Base-by-base conservation (phyloP, 1,140 invertebrate genomes). In the Anastrepha ludens region DNA sequence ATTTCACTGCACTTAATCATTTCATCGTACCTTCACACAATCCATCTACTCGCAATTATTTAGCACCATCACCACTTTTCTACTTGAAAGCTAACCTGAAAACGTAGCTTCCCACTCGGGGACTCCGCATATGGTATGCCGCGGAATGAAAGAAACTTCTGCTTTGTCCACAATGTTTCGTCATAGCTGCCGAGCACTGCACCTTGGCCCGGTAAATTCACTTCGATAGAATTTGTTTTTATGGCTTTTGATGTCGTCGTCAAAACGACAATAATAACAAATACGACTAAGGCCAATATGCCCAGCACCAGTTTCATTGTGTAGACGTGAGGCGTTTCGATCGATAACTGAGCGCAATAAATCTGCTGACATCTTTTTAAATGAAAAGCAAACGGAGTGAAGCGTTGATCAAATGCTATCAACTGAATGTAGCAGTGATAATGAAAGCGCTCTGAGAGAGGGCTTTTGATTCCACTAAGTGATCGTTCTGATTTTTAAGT, bases 181-280 rank as follows among this genome's bases (percentile, higher is more conserved):
- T 88, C 92, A 85, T 89, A 88, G 85, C 91, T 91, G 20, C 93
- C 93, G 6, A 93, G 94, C 86, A 94, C 94, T 88, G 94, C 94
- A 88, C 93, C 92, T 86, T 95, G 87, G 91, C 94, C 88, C 91
- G 94, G 29, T 94, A 94, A 78, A 81, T 90, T 58, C 0, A 91
- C 85, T 0, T 85, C 87, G 6, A 90, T 55, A 2, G 89, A 81
- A 20, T 81, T 17, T 29, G 17, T 11, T n/a, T 44, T n/a, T 7
- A 55, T 81, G 7, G 74, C 13, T 13, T 81, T 81, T 81, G 74
- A 55, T 55, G n/a, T 29, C n/a, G 41, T 41, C n/a, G 41, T 41
- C 50, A 81, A 55, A 8, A n/a, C 4, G 8, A 81, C n/a, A 11
- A 55, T 41, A 50, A 55, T 9, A 17, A 74, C 41, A 15, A 74